A percentile compares a stretch with the other conserved stretches of the same genome.
Conservation (phyloP, 2,888 invertebrate genomes). For the Eurytoma adleriae region DNA sequence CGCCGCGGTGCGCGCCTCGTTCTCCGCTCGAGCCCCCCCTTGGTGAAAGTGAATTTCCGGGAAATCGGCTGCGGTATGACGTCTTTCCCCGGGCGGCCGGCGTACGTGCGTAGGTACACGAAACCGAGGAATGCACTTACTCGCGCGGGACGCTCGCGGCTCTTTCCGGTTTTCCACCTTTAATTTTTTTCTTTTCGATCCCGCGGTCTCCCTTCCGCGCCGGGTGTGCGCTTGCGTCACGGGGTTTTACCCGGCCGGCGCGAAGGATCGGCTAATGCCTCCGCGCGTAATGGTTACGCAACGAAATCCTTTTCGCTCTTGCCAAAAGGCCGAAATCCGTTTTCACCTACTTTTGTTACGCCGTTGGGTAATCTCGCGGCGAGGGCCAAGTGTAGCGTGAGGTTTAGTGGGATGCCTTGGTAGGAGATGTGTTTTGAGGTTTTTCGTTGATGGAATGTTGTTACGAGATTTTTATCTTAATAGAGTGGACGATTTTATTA, state of each 20-base stretch:
- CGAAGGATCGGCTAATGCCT: neutral
- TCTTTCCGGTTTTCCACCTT: slow-evolving; percentile 7
- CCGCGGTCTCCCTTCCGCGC: neutral
- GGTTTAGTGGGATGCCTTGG: too few species aligned
- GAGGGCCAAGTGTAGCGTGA: too few species aligned
- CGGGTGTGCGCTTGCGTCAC: neutral
- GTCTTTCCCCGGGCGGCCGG: slow-evolving; percentile 57
- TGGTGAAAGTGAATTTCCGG: slow-evolving; percentile 75
- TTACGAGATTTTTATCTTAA: too few species aligned
- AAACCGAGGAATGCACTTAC: neutral
- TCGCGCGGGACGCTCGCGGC: neutral
- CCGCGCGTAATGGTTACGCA: too few species aligned
- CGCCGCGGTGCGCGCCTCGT: slow-evolving; percentile 37
- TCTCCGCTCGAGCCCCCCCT: slow-evolving; percentile 56
- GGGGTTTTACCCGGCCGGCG: neutral
- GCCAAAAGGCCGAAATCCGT: too few species aligned
- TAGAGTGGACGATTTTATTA: too few species aligned
- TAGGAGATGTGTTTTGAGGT: too few species aligned
- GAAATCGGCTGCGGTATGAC: slow-evolving; percentile 67
- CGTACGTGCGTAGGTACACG: slow-evolving; percentile 12
- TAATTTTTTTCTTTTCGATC: neutral
- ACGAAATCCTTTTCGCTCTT: too few species aligned
- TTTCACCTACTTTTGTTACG: too few species aligned
- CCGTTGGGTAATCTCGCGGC: too few species aligned
- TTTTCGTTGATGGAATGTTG: too few species aligned